Evolutionary conservation across 2,113 vertebrate species (phyloP).

Genomic region (Oceanodroma tethys): DNA sequence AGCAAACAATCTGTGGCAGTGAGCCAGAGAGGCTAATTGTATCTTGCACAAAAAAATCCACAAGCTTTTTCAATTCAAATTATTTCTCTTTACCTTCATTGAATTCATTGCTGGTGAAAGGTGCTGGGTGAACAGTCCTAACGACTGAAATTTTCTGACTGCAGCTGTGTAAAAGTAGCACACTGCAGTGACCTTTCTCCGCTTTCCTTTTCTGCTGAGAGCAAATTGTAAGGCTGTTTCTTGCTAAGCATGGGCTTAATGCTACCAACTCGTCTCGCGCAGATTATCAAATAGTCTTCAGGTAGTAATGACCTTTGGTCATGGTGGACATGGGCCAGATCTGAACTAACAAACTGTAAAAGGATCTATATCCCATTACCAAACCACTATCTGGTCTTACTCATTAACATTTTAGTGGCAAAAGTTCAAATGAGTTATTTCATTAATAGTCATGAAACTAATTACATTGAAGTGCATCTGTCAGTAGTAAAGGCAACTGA

Average conservation of each 20-base stretch:
- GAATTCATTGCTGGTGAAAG: neutral
- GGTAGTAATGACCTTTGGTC: constrained; percentile 36
- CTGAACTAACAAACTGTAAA: constrained; percentile 52
- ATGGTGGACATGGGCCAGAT: neutral
- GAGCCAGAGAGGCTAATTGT: neutral
- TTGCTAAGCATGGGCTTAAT: neutral
- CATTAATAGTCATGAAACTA: constrained; percentile 70
- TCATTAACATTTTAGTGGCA: constrained; percentile 69
- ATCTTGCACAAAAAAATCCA: neutral
- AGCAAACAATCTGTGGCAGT: neutral
- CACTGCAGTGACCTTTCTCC: neutral
- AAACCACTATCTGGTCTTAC: neutral
- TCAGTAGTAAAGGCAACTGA: constrained; percentile 11
- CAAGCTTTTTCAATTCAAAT: neutral
- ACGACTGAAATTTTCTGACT: neutral
- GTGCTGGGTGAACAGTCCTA: neutral
- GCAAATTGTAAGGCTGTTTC: neutral
- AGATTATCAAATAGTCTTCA: neutral
- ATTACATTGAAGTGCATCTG: constrained; percentile 40
- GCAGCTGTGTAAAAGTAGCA: neutral
- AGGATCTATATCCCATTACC: constrained; percentile 51
- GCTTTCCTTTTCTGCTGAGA: neutral
- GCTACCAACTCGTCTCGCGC: neutral
- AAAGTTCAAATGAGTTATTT: constrained; percentile 68
- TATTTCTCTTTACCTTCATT: neutral